Base-by-base conservation (phyloP, 2,888 invertebrate genomes). In the Halocaridina rubra region DNA sequence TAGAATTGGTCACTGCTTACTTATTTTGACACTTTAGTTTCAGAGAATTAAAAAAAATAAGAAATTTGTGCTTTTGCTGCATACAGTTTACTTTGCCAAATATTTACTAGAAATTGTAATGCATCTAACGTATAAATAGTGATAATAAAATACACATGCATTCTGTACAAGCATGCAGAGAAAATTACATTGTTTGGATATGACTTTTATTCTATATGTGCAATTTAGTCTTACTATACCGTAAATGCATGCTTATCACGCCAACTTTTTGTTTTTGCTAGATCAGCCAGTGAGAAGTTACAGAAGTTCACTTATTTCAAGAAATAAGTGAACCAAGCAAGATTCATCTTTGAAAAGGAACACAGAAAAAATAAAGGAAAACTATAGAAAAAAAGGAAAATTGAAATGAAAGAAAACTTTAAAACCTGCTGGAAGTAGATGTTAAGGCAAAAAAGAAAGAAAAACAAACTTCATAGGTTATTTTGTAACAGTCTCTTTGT, bases 271-370 rank as follows among this genome's bases (percentile, higher is more conserved):
- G 61, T 76, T 13, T 76, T 33, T 72, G 32, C 27, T 30, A 16
- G 10, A 59, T 78, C 82, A 84, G 82, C 69, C 82, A 84, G 82
- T 84, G 82, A 84, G 82, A 84, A 59, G 82, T 78, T 72, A 69
- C 24, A 53, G 16, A 53, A 53, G 19, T 53, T 53, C 4, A 53
- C 19, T 53, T 19, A 53, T 7, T n/a, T 53, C 7, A 53, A 53
- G 16, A 53, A 53, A n/a, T 53, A 16, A 53, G 53, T 53, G 53
- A 53, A 19, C n/a, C 53, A 53, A 53, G 79, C 69, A 80, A 80
- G 77, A 27, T 71, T 24, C 53, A 29, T 80, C 76, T 80, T 29
- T 80, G 27, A 61, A 80, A 80, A 39, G 74, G 64, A 46, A 69
- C 16, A 53, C 53, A n/a, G n/a, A n/a, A n/a, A n/a, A n/a, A n/a